Percentiles rank a stretch among this genome's conserved stretches.
These are phyloP conservation scores for Montipora sp. DNA, from an alignment of 64 coral and sea anemone genomes.

Conservation along the genomic window DNA sequence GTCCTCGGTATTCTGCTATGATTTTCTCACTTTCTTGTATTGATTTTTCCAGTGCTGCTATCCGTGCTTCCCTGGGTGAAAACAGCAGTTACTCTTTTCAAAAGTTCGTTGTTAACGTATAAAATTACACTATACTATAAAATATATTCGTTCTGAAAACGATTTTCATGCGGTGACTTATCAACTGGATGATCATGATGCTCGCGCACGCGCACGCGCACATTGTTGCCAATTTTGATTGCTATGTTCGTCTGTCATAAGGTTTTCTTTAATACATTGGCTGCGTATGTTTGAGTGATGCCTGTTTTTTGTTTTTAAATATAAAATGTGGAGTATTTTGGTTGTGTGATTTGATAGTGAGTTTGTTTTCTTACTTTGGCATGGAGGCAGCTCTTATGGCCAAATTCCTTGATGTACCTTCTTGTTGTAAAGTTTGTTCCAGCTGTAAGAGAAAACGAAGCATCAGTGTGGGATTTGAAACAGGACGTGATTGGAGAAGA, in stretches of 20 bases:
- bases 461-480: not conserved
- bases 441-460: slow-evolving; percentile 46
- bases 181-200: too few species aligned
- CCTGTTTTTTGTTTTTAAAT: not conserved
- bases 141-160: too few species aligned
- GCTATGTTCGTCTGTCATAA: too few species aligned
- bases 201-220: too few species aligned
- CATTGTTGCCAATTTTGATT: too few species aligned
- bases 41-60: slow-evolving; percentile 65
- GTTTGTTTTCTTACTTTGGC: slow-evolving; percentile 60
- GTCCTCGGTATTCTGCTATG: slow-evolving; percentile 53
- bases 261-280: too few species aligned
- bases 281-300: too few species aligned
- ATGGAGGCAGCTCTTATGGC: slow-evolving; percentile 76
- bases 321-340: not conserved
- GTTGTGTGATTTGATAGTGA: not conserved
- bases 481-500: too few species aligned
- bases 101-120: too few species aligned
- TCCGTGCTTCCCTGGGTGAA: slow-evolving; percentile 64
- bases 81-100: not conserved
- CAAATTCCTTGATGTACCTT: slow-evolving; percentile 68
- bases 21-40: slow-evolving; percentile 71
- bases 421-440: slow-evolving; percentile 68
- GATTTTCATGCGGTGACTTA: too few species aligned
- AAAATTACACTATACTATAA: too few species aligned